Conservation (phyloP, 2,113 vertebrate genomes). For the Astur gentilis region DNA sequence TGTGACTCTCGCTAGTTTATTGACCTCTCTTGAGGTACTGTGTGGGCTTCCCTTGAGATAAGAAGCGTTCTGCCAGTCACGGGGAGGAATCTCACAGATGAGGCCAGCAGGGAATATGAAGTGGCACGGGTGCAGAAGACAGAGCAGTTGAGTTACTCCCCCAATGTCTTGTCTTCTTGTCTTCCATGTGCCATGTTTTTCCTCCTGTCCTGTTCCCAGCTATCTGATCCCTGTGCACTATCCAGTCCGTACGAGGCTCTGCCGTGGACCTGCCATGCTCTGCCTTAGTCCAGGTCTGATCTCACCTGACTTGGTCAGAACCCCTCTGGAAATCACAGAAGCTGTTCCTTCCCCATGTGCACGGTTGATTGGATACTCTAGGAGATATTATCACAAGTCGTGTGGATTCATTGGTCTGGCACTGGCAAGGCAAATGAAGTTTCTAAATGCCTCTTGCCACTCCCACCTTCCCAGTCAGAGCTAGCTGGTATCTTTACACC, state of each 20-base stretch:
- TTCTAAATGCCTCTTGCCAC: not conserved
- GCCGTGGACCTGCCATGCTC: not conserved
- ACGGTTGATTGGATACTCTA: fast-evolving
- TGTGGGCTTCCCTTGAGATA: not conserved
- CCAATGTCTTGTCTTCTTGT: not conserved
- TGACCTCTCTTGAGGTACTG: not conserved
- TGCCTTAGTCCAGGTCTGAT: not conserved
- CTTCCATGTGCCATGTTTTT: not conserved
- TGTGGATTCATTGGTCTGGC: not conserved
- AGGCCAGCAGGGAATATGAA: not conserved
- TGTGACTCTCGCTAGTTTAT: not conserved
- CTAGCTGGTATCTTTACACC: not conserved
- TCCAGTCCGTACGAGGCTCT: not conserved
- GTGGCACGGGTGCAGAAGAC: not conserved
- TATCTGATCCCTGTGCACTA: not conserved
- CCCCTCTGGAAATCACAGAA: not conserved
- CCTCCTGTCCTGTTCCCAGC: not conserved
- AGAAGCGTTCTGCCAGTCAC: not conserved
- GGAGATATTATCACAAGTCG: not conserved
- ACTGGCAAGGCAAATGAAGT: not conserved
- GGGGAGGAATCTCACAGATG: not conserved
- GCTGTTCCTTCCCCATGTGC: not conserved
- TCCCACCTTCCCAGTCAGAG: not conserved
- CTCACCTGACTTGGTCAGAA: not conserved
- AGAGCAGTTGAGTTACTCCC: not conserved